Conservation (phyloP, 2,888 invertebrate genomes). For the Germaria angustata region DNA sequence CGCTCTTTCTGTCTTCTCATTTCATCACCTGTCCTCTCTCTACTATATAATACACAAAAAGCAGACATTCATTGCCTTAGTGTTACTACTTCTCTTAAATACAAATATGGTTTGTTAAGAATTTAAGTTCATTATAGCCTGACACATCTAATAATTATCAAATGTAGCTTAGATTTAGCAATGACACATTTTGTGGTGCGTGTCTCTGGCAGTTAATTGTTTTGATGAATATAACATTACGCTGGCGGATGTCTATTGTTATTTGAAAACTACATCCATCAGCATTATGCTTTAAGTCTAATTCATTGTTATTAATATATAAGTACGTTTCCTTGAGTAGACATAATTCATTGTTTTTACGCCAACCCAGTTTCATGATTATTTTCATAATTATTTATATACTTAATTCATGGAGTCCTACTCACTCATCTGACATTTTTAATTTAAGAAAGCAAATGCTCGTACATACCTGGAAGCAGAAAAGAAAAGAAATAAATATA, state of each 20-base stretch:
- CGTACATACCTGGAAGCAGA: slow-evolving; percentile 30
- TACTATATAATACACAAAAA: too few species aligned
- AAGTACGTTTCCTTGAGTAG: background rate
- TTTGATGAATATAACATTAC: slow-evolving; percentile 1
- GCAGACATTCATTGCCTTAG: too few species aligned
- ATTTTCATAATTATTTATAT: slow-evolving; percentile 10
- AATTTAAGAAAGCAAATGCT: background rate
- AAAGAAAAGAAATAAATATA: background rate
- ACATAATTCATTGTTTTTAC: background rate
- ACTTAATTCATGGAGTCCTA: background rate
- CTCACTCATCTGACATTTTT: background rate
- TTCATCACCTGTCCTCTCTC: too few species aligned
- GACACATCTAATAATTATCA: background rate
- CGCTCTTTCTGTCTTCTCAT: too few species aligned
- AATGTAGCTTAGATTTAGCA: background rate
- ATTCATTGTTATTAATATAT: background rate
- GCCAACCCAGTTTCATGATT: slow-evolving; percentile 10
- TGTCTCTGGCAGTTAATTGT: background rate
- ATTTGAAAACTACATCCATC: background rate
- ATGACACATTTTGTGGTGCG: background rate
- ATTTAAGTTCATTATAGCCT: background rate
- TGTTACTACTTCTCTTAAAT: too few species aligned
- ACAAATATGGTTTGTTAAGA: too few species aligned
- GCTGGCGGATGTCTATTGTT: slow-evolving; percentile 26
- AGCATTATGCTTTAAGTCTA: background rate